These are phyloP conservation scores for Macquaria australasica DNA, from an alignment of 2,113 vertebrate genomes.

Conservation along the genomic window DNA sequence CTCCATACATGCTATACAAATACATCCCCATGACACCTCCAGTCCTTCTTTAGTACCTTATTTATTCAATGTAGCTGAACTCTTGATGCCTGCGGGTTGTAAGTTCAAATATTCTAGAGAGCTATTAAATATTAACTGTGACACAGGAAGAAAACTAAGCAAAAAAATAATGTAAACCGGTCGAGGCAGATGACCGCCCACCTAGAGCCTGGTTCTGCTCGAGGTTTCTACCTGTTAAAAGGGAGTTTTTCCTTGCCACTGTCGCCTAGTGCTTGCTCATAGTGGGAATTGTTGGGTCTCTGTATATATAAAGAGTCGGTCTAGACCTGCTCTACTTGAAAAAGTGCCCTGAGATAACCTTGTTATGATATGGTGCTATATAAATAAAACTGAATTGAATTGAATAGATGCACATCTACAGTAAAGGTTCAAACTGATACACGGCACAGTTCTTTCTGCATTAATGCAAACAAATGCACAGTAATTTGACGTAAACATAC, in stretches of 20 bases:
- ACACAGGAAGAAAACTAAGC: constrained; percentile 42
- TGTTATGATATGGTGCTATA: no score
- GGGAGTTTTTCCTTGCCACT: no score
- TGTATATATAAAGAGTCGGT: no score
- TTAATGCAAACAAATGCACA: constrained; percentile 18
- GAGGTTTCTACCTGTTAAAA: no score
- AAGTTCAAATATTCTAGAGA: constrained; percentile 56
- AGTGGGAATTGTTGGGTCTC: no score
- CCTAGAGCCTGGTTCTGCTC: no score
- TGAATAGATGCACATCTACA: constrained; percentile 15
- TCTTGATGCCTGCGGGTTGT: constrained; percentile 31
- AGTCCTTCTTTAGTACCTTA: background rate
- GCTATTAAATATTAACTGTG: constrained; percentile 64
- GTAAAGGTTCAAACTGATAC: background rate
- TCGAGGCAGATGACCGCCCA: no score
- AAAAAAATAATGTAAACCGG: constrained; percentile 75
- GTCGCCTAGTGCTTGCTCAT: no score
- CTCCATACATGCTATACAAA: background rate
- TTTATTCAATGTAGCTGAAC: constrained; percentile 28
- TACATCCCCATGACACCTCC: background rate
- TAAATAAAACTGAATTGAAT: no score
- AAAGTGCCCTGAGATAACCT: no score
- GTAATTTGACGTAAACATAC: constrained; percentile 1
- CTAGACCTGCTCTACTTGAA: no score
- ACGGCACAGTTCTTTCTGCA: background rate